phyloP scores from a whole-genome alignment of 1,140 invertebrate species.

The Orchesella cincta region DNA sequence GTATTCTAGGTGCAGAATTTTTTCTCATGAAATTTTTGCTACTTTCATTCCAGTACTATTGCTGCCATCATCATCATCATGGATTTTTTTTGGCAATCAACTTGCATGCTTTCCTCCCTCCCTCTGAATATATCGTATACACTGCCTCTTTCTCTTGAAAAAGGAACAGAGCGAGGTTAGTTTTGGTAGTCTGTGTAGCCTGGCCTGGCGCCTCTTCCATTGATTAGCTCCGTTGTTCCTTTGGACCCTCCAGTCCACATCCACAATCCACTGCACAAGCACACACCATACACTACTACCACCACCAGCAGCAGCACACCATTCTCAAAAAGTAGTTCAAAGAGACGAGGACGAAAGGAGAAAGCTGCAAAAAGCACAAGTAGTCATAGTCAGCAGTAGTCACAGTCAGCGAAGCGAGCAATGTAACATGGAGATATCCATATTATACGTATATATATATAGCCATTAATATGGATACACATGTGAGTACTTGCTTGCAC shows the following conservation, averaged over 20 bases:
- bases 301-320: background rate
- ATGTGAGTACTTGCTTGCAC: background rate
- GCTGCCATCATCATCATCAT: no score
- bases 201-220: conserved; percentile 22
- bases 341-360: background rate
- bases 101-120: no score
- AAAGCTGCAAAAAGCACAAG: background rate
- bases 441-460: background rate
- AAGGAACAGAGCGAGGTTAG: background rate
- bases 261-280: background rate
- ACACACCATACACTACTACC: background rate
- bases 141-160: no score
- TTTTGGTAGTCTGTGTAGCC: no score
- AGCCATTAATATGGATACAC: no score
- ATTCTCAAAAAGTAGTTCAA: background rate
- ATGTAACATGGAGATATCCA: background rate
- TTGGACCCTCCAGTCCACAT: background rate
- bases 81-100: no score
- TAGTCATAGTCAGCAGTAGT: background rate
- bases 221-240: conserved; percentile 24
- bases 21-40: no score
- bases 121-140: no score
- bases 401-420: background rate
- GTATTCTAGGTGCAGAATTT: no score
- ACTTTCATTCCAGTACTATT: no score